Evolutionary conservation across 2,888 invertebrate genomes (phyloP).

Genomic region (Synergus gifuensis): DNA sequence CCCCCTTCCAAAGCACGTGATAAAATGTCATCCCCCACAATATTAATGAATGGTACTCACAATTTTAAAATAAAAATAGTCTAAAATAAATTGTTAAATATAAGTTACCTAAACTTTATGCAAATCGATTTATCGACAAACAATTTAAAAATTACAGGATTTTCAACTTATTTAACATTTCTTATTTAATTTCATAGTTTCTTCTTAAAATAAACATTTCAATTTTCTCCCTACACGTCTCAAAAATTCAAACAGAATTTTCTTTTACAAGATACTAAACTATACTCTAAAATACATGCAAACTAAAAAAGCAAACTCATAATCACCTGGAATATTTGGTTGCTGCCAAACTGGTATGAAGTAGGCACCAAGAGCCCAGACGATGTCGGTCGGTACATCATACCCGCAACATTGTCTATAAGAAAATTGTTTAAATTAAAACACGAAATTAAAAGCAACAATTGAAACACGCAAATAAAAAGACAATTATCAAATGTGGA

Average conservation of each 20-base stretch:
- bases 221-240: not conserved
- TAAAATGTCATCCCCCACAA: too few relatives aligned
- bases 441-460: not conserved
- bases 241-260: not conserved
- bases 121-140: not conserved
- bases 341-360: constrained; percentile 81
- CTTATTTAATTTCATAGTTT: not conserved
- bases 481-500: not conserved
- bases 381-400: constrained; percentile 85
- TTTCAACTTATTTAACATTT: not conserved
- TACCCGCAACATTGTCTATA: constrained; percentile 78
- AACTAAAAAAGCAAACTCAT: constrained; percentile 36
- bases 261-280: not conserved
- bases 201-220: not conserved
- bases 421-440: constrained; percentile 34
- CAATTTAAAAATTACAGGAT: not conserved
- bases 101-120: not conserved
- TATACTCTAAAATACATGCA: not conserved
- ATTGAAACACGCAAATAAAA: not conserved
- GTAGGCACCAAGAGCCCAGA: constrained; percentile 81
- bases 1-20: too few relatives aligned
- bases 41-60: too few relatives aligned
- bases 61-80: too few relatives aligned
- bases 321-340: constrained; percentile 83
- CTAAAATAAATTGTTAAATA: not conserved